Evolutionary conservation across 2,888 invertebrate species (phyloP), one percentile per base, ranked within the genome.

Genomic region (Drosophila setosimentum): DNA sequence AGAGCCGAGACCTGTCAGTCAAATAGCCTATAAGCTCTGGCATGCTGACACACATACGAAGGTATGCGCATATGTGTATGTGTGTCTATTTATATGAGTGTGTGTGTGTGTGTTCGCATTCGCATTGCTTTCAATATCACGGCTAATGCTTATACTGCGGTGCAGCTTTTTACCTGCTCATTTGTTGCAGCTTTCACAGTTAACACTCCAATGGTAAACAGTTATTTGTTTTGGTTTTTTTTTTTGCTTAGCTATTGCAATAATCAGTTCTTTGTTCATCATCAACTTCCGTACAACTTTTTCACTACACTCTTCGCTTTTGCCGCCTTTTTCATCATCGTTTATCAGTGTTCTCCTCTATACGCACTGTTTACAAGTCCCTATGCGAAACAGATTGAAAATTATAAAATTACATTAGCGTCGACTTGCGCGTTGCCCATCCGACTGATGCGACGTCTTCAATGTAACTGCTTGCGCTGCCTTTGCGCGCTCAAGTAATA

Each of bases 401-500:
- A 54, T 55, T 45, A 55, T 60, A 61, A 40, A 68, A 66, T 53
- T 54, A 58, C 53, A 60, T 60, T 54, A 51, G 53, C 40, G 63
- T 32, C 49, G 65, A 64, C 63, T 65, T 50, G 54, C 79, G 79
- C 72, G 45, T 1, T 45, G 77, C 72, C 60, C 70, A 63, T 71
- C 90, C 83, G 86, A 69, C 81, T 73, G 59, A 53, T 62, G 51
- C 64, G 79, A 88, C 86, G 77, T 57, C 68, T 83, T 70, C 62
- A 74, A 67, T 88, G 90, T 90, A 88, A 87, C 81, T 87, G 88
- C 78, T 68, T 73, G 78, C 55, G 66, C 66, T 67, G 72, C 59
- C 68, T 76, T 89, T 74, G 40, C 77, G 63, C 87, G 70, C 85
- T 87, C 87, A 87, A 87, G 87, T 89, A 85, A 78, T 84, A 85